Percentiles rank a stretch among this genome's conserved stretches.
These are phyloP conservation scores for Stegodyphus dumicola DNA, from an alignment of 1,140 invertebrate species.

Conservation along the genomic window DNA sequence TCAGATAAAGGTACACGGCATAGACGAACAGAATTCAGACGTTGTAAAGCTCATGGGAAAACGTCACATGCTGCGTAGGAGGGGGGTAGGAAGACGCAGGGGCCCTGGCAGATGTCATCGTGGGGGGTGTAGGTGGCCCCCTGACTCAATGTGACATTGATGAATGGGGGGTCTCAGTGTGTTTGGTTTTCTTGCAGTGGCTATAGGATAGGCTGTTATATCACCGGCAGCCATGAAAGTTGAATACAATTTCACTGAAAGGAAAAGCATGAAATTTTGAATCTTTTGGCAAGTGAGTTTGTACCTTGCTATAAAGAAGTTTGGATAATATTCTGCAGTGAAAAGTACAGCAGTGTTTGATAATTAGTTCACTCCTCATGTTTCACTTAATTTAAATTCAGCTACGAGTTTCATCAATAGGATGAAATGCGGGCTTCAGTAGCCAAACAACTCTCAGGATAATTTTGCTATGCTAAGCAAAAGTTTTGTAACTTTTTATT, in stretches of 20 bases:
- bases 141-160: conserved; percentile 60
- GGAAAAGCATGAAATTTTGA: no score
- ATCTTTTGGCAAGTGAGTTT: no score
- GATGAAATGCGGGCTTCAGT: no score
- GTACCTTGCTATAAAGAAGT: no score
- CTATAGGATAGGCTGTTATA: background rate
- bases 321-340: no score
- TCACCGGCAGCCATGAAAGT: background rate
- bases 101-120: conserved; percentile 51
- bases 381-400: no score
- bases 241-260: background rate
- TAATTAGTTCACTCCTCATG: background rate
- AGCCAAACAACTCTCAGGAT: no score
- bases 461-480: no score
- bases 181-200: conserved; percentile 51
- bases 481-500: no score
- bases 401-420: no score
- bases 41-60: conserved; percentile 48
- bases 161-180: conserved; percentile 50
- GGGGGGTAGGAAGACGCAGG: conserved; percentile 9
- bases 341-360: no score
- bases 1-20: conserved; percentile 19
- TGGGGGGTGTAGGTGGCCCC: conserved; percentile 40
- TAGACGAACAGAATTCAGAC: conserved; percentile 31
- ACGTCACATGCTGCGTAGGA: conserved; percentile 25